Conservation (phyloP, 2,797 vertebrate genomes). For the Huso huso region DNA sequence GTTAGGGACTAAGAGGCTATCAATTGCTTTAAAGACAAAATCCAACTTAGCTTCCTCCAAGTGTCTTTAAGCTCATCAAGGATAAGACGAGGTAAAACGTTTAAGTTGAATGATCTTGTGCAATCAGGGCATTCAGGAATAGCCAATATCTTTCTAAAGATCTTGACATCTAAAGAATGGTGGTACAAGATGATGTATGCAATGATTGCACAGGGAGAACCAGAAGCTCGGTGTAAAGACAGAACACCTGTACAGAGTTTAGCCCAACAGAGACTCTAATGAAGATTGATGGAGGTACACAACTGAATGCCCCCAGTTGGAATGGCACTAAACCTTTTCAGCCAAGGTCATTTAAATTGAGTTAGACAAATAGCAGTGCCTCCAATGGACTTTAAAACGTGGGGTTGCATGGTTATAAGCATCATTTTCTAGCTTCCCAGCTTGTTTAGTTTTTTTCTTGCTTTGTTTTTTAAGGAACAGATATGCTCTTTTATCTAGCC, state of each 20-base stretch:
- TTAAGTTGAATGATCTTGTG: not conserved
- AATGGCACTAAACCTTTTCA: not conserved
- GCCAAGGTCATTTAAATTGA: not conserved
- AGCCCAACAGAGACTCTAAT: not conserved
- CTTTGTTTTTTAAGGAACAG: too few species aligned
- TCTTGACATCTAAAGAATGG: not conserved
- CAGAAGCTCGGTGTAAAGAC: not conserved
- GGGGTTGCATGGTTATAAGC: too few species aligned
- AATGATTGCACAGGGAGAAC: not conserved
- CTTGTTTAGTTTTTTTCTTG: too few species aligned
- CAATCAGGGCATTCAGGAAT: not conserved
- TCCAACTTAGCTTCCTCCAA: not conserved
- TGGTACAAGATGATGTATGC: not conserved
- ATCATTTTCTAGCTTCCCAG: too few species aligned
- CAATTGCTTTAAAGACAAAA: not conserved
- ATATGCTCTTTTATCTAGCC: too few species aligned
- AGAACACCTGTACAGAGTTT: conserved; percentile 2
- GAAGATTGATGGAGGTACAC: not conserved
- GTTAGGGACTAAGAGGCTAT: not conserved
- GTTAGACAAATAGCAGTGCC: not conserved
- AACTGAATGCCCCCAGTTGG: not conserved
- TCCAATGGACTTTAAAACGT: not conserved
- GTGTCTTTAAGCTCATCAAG: not conserved
- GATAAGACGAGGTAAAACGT: not conserved
- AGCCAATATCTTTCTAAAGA: not conserved